These are phyloP conservation scores for Poeciliopsis gracilis DNA, from an alignment of 2,797 vertebrate species.

Conservation along the genomic window DNA sequence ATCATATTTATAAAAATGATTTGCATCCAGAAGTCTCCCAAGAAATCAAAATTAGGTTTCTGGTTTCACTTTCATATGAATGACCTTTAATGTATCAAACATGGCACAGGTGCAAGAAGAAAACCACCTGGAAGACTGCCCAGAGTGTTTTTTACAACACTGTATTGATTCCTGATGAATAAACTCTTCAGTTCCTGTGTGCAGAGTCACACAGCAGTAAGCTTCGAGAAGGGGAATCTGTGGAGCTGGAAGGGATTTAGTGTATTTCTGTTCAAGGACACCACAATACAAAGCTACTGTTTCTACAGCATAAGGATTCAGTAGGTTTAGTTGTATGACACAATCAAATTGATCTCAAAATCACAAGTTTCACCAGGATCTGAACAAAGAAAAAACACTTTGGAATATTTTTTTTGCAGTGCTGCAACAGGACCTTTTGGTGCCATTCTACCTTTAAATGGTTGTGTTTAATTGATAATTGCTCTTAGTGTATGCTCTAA, in stretches of 20 bases:
- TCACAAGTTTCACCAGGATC: neutral
- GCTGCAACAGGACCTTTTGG: slow-evolving; percentile 5
- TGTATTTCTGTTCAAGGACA: slow-evolving; percentile 56
- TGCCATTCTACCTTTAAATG: slow-evolving; percentile 19
- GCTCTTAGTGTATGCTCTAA: slow-evolving; percentile 37
- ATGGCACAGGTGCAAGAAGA: slow-evolving; percentile 56
- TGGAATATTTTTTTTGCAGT: neutral
- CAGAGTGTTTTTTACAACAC: slow-evolving; percentile 22
- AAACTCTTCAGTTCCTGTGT: slow-evolving; percentile 36
- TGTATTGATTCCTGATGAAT: slow-evolving; percentile 50
- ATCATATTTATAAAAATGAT: too few relatives aligned
- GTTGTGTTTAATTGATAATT: slow-evolving; percentile 39
- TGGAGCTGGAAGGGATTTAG: slow-evolving; percentile 41
- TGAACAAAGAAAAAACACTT: neutral
- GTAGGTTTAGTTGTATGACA: neutral
- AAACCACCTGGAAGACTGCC: slow-evolving; percentile 38
- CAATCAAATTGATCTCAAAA: neutral
- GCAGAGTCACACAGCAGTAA: slow-evolving; percentile 43
- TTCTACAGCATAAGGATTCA: neutral
- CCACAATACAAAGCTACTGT: slow-evolving; percentile 41
- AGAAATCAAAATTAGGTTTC: neutral
- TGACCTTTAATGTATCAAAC: slow-evolving; percentile 58
- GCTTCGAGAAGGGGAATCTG: slow-evolving; percentile 46
- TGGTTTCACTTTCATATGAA: slow-evolving; percentile 53
- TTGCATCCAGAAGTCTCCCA: neutral